phyloP scores from a whole-genome alignment of 2,113 vertebrate species.

The Plecotus auritus region DNA sequence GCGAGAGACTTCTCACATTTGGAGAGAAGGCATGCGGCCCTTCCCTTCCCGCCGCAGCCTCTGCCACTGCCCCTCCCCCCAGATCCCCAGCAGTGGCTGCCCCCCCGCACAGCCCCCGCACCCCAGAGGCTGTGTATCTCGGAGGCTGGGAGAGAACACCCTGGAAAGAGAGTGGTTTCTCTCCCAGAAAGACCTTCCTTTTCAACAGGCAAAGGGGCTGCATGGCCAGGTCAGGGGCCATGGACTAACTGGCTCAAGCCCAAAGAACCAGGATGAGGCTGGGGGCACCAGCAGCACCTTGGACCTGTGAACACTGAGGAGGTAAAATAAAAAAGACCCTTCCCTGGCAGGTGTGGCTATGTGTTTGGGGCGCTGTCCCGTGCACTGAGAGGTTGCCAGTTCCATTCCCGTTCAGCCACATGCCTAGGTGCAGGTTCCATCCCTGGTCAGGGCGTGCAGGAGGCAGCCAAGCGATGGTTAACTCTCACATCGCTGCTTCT shows the following conservation, averaged over 20 bases:
- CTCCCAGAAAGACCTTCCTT: neutral
- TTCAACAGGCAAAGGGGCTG: neutral
- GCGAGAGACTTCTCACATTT: neutral
- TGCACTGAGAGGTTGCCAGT: no score
- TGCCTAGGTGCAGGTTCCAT: no score
- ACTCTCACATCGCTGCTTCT: no score
- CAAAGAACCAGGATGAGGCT: neutral
- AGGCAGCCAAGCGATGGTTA: no score
- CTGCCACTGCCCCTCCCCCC: neutral
- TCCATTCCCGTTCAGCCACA: no score
- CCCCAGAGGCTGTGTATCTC: neutral
- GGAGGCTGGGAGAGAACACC: neutral
- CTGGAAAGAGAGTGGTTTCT: neutral
- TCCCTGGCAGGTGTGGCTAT: no score
- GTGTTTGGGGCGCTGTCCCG: no score
- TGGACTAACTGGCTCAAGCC: neutral
- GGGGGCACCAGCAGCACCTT: neutral
- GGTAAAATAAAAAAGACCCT: neutral
- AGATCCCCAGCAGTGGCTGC: neutral
- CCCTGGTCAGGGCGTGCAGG: no score
- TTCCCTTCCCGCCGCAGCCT: neutral
- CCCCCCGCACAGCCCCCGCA: no score
- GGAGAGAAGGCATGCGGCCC: neutral
- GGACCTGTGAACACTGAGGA: neutral
- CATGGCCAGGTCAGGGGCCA: neutral